These are phyloP conservation scores for Ailurus styani DNA, from an alignment of 2,113 vertebrate genomes.

Conservation along the genomic window DNA sequence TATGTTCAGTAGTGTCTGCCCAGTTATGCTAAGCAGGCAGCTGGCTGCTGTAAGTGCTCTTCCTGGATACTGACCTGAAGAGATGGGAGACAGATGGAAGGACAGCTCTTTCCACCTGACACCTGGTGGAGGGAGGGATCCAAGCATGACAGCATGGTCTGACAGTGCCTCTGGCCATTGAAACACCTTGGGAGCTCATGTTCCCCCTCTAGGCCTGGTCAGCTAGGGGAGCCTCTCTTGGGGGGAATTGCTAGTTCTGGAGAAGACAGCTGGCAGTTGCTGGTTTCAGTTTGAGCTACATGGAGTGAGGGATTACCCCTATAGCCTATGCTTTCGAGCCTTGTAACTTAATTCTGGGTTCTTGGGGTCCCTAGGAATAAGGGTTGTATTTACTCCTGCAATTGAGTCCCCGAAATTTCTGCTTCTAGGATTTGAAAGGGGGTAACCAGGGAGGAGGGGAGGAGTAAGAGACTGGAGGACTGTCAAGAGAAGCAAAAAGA, in stretches of 20 bases:
- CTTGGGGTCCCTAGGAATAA: not conserved
- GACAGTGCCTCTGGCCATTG: not conserved
- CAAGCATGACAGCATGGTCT: not conserved
- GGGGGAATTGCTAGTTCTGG: not conserved
- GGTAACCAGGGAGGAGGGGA: not conserved
- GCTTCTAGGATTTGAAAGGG: constrained; percentile 10
- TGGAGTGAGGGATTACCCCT: not conserved
- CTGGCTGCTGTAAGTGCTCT: not conserved
- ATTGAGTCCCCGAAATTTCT: not conserved
- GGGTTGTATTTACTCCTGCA: not conserved
- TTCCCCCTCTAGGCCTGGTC: not conserved
- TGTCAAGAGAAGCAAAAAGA: not conserved
- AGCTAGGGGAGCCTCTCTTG: not conserved
- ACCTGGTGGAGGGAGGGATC: not conserved
- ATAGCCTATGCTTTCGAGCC: not conserved
- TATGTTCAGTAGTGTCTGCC: not conserved
- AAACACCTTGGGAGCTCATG: not conserved
- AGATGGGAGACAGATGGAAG: not conserved
- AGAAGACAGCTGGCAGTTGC: not conserved
- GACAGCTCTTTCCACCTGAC: not conserved
- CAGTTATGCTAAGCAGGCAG: not conserved
- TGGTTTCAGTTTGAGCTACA: constrained; percentile 30
- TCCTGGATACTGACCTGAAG: not conserved
- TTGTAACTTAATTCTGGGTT: constrained; percentile 8
- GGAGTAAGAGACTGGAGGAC: not conserved